Evolutionary conservation across 1,140 invertebrate species (phyloP), one percentile per base, ranked within the genome.

Genomic region (Halyomorpha halys): DNA sequence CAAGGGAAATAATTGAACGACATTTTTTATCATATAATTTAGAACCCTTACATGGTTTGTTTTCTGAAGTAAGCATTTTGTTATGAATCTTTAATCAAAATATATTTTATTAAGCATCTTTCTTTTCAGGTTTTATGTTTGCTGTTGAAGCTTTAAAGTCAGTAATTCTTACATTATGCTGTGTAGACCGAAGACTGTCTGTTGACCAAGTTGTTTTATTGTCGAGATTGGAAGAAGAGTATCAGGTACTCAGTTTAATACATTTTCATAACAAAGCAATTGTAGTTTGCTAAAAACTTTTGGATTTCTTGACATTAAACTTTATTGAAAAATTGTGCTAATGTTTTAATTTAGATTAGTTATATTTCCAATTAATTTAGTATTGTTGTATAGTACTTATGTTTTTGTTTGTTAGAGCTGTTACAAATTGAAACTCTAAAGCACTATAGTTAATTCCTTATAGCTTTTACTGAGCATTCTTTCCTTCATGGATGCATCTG

Each of bases 121-220:
- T n/a, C 25, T n/a, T 60, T 60, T 9, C 70, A 92, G 94, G 92
- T 65, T 86, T 92, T 69, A 78, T 83, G 61, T 95, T 87, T 78
- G 90, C 85, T 39, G 83, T 89, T 3, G 94, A 97, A 72, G 83
- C 87, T n/a, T 72, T 97, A 1, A 97, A 97, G 78, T 98, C 94
- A 11, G 79, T 94, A 19, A 83, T 98, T 53, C 73, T 98, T 56
- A 86, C 89, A 62, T 75, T 91, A 70, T 90, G 91, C 47, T 82
- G 87, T 65, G 80, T 87, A 47, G 89, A 95, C 68, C 80, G 85
- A 71, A 75, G 81, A 64, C 74, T 98, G 45, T 79, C 76, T 51
- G 83, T 93, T 27, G 84, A 91, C 68, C 82, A 88, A 74, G 92
- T 91, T 44, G 91, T 95, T 11, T 73, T 82, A 64, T 77, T 97